These are phyloP conservation scores for Eonycteris spelaea DNA, from an alignment of 2,113 vertebrate genomes.

Conservation along the genomic window DNA sequence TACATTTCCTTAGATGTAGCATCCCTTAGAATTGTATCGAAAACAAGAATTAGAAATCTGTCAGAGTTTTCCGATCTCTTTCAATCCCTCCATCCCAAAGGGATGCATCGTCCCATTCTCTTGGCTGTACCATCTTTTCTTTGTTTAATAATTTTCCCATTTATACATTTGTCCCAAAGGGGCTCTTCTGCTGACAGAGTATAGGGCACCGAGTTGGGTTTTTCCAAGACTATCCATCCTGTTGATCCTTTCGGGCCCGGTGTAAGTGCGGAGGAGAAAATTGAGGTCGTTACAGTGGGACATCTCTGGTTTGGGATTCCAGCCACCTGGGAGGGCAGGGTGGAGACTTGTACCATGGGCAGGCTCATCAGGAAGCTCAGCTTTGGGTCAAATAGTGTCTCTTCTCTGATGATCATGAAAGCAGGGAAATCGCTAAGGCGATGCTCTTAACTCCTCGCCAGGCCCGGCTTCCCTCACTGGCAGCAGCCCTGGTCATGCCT, in stretches of 20 bases:
- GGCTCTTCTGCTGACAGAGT: no score
- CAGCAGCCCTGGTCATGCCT: neutral
- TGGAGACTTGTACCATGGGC: rapidly evolving
- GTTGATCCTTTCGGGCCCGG: neutral
- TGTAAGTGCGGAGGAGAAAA: neutral
- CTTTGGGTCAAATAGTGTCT: neutral
- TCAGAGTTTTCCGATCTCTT: neutral
- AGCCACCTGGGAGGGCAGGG: rapidly evolving
- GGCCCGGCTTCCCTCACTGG: neutral
- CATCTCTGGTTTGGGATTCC: neutral
- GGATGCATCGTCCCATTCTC: neutral
- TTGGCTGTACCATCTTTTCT: neutral
- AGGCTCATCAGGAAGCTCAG: neutral
- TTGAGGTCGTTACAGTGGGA: neutral
- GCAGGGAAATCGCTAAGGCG: neutral
- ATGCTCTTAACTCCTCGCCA: neutral
- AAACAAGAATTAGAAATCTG: neutral
- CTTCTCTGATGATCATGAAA: neutral
- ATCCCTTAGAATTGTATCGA: neutral
- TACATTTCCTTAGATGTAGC: neutral
- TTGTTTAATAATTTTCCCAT: no score
- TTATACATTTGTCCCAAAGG: neutral
- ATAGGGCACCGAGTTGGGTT: neutral
- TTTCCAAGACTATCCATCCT: neutral
- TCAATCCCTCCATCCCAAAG: neutral